These are phyloP conservation scores for Cygnus olor DNA, from an alignment of 2,797 vertebrate species.

Conservation along the genomic window DNA sequence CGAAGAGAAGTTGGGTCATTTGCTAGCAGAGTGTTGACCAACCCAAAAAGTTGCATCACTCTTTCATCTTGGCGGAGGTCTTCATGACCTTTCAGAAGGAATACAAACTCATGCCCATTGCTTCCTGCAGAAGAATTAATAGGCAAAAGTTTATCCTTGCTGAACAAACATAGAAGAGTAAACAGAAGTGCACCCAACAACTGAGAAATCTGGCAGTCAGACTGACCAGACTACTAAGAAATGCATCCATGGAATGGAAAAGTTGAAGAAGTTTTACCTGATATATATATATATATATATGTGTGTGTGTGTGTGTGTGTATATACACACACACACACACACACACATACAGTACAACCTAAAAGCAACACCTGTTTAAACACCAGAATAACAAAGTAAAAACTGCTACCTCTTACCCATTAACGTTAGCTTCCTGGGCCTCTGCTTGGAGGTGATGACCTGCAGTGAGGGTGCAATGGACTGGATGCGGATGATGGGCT, in stretches of 20 bases:
- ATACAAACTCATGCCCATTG: slow-evolving; percentile 98
- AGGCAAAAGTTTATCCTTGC: neutral
- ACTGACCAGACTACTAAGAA: neutral
- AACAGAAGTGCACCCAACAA: neutral
- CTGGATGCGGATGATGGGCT: slow-evolving; percentile 96
- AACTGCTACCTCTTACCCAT: slow-evolving; percentile 87
- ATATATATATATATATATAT: neutral
- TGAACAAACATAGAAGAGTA: neutral
- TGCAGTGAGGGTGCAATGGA: slow-evolving; percentile 95
- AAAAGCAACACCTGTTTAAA: neutral
- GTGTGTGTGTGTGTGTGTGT: no score
- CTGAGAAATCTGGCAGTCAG: neutral
- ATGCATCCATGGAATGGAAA: neutral
- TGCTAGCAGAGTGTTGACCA: slow-evolving; percentile 96
- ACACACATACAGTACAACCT: neutral
- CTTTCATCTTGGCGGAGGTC: slow-evolving; percentile 97
- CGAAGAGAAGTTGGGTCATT: slow-evolving; percentile 97
- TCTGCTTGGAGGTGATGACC: slow-evolving; percentile 99
- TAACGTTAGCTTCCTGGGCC: slow-evolving; percentile 95
- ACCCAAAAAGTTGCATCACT: slow-evolving; percentile 98
- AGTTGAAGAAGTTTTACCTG: neutral
- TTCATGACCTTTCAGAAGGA: slow-evolving; percentile 97
- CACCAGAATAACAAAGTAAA: neutral
- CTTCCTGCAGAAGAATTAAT: slow-evolving; percentile 84
- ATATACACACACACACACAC: fast-evolving